Evolutionary conservation across 2,888 invertebrate species (phyloP).

Genomic region (Caenorhabditis wallacei): DNA sequence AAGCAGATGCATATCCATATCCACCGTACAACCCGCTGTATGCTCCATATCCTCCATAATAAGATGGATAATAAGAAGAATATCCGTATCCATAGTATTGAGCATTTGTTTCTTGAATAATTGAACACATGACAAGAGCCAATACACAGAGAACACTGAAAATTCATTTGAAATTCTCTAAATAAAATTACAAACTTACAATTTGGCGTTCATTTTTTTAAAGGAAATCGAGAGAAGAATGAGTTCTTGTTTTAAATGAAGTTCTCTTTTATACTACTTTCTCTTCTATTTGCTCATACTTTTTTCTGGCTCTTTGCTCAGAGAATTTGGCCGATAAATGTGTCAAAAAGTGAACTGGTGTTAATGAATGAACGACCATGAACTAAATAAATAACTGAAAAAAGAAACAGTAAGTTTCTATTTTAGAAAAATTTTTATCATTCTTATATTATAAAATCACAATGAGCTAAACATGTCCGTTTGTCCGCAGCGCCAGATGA

Average conservation of each 20-base stretch:
- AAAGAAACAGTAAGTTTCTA: no score
- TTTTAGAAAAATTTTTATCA: no score
- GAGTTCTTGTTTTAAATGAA: conserved; percentile 23
- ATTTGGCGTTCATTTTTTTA: conserved; percentile 45
- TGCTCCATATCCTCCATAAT: conserved; percentile 33
- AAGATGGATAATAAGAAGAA: conserved; percentile 33
- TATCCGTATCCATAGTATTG: conserved; percentile 25
- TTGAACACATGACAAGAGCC: conserved; percentile 16
- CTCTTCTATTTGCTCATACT: conserved; percentile 33
- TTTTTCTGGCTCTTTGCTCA: conserved; percentile 11
- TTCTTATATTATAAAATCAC: no score
- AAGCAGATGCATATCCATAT: conserved; percentile 30
- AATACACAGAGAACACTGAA: conserved; percentile 38
- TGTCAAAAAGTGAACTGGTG: conserved; percentile 17
- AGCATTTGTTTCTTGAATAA: conserved; percentile 26
- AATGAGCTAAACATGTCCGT: no score
- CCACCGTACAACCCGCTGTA: conserved; percentile 28
- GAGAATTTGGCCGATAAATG: conserved; percentile 1
- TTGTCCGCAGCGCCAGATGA: no score
- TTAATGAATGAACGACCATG: not conserved
- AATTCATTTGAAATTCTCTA: not conserved
- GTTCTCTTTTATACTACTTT: conserved; percentile 23
- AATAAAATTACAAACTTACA: conserved; percentile 28
- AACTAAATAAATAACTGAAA: not conserved
- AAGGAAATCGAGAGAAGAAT: conserved; percentile 16